These are phyloP conservation scores for Daboia siamensis DNA, from an alignment of 2,113 vertebrate genomes.

Conservation along the genomic window DNA sequence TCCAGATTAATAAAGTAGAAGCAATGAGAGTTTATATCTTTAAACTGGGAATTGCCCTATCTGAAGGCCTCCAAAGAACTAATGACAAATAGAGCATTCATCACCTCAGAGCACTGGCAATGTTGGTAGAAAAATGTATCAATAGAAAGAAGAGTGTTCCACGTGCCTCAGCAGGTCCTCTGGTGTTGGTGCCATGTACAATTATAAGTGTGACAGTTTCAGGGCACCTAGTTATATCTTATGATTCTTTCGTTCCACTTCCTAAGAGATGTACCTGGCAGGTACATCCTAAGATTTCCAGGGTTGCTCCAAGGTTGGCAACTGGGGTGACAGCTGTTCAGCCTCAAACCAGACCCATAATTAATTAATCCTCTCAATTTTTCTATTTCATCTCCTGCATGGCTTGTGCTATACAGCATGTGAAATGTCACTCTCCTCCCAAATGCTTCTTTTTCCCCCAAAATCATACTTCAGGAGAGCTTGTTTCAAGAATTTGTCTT, in stretches of 20 bases:
- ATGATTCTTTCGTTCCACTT: not conserved
- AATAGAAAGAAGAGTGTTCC: not conserved
- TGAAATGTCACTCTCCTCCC: not conserved
- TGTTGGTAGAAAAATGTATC: not conserved
- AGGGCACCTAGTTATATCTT: not conserved
- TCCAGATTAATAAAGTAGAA: not conserved
- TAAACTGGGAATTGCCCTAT: not conserved
- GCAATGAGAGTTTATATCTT: not conserved
- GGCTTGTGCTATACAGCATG: not conserved
- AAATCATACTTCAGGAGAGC: not conserved
- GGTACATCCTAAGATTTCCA: not conserved
- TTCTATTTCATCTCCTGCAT: not conserved
- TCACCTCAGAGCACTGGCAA: not conserved
- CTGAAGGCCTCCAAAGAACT: not conserved
- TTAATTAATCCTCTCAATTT: not conserved
- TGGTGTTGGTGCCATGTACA: not conserved
- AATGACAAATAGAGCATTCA: not conserved
- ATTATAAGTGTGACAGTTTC: not conserved
- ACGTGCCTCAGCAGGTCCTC: not conserved
- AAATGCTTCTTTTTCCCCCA: not conserved
- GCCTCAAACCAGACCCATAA: not conserved
- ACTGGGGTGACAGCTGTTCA: not conserved
- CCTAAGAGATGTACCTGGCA: not conserved
- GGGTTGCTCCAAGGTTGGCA: not conserved
- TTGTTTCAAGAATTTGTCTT: not conserved